Base-by-base conservation (phyloP, 2,797 vertebrate genomes). In the Melopsittacus undulatus region DNA sequence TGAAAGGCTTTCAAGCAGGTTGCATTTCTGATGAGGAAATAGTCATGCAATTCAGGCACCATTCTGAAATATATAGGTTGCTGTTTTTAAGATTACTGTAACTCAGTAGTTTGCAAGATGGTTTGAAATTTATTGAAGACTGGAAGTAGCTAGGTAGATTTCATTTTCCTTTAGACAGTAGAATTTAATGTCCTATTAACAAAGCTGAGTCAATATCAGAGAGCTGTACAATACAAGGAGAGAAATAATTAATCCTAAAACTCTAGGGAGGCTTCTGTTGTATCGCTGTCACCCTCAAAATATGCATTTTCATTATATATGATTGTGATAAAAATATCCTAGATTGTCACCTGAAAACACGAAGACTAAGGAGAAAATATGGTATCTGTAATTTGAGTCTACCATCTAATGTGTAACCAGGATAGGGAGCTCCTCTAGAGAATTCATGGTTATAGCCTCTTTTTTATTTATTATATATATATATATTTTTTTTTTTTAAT, bases 241-340 rank as follows among this genome's bases (percentile, higher is more conserved):
- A 79, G 49, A 94, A 85, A 95, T 74, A 85, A 95, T 92, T 96
- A 90, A 29, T 82, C 51, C 7, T 95, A 77, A 81, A 92, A 52
- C 30, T 76, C 48, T 59, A 56, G 21, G 29, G 61, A 89, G 69
- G 64, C 27, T 82, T 49, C 43, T 30, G 12, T 43, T 43, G 5
- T 68, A 17, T 13, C 43, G 21, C 49, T 90, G 23, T 57, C 38
- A 83, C 36, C 9, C 27, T 52, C 19, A 91, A 91, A 93, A 79
- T 43, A 89, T 2, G 30, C 12, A 34, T 61, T 94, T 90, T 77
- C 27, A 62, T 79, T 84, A 17, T 18, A n/a, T 38, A 27, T n/a
- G 19, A 80, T 51, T 23, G 19, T 18, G 21, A 85, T 87, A 74
- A 94, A 89, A 27, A 43, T 42, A 34, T 48, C 30, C 45, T 11